A percentile compares a stretch with the other conserved stretches of the same genome.
These are phyloP conservation scores for Bombyx huttoni DNA, from an alignment of 2,888 invertebrate genomes.

Conservation along the genomic window DNA sequence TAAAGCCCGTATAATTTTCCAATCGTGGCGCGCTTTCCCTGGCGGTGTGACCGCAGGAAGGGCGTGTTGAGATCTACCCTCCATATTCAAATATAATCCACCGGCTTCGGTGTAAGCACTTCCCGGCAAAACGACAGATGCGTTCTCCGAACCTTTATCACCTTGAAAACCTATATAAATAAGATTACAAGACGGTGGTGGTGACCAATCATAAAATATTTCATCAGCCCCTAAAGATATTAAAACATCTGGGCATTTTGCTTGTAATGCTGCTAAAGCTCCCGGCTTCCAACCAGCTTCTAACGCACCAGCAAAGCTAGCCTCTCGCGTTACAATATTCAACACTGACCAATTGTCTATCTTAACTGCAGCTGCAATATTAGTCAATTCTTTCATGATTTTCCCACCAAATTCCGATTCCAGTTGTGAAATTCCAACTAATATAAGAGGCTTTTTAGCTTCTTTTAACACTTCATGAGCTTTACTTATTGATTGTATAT, in stretches of 20 bases:
- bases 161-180: conserved; percentile 96
- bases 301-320: conserved; percentile 93
- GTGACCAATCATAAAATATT: conserved; percentile 79
- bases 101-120: conserved; percentile 98
- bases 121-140: conserved; percentile 92
- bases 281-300: conserved; percentile 94
- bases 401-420: conserved; percentile 15
- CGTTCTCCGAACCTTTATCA: conserved; percentile 90
- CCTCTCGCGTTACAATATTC: conserved; percentile 92
- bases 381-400: conserved; percentile 25
- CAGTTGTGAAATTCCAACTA: conserved; percentile 43
- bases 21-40: conserved; percentile 93
- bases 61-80: conserved; percentile 94
- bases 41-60: conserved; percentile 90
- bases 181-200: conserved; percentile 83
- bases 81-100: conserved; percentile 95
- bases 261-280: conserved; percentile 65
- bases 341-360: conserved; percentile 68
- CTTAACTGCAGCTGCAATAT: conserved; percentile 13
- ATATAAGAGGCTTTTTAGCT: conserved; percentile 45
- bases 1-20: conserved; percentile 88
- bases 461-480: conserved; percentile 14
- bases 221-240: conserved; percentile 95
- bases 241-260: conserved; percentile 81
- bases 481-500: conserved; percentile 16